Evolutionary conservation across 2,888 invertebrate species (phyloP), one percentile per base, ranked within the genome.

Genomic region (Scaptodrosophila latifasciaeformis): DNA sequence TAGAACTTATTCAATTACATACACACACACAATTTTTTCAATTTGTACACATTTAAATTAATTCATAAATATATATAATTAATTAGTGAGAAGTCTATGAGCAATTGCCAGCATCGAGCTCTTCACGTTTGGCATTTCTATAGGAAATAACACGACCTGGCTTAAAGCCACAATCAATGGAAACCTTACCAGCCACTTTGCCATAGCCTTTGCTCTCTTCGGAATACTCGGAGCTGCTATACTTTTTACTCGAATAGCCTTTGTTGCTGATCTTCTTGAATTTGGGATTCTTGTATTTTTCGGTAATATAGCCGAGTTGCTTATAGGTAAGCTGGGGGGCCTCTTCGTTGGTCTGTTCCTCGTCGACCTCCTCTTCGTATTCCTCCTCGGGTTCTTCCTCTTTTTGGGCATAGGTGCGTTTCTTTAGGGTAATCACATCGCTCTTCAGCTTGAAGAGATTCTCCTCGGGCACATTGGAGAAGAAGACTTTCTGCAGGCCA

Each of bases 381-480:
- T 76, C 72, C 6, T 49, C 75, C 55, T 71, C 67, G 13, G 72
- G 71, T 13, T 68, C 72, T 29, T 72, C 69, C 42, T 65, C 40
- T 34, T 64, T 51, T 54, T 62, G 49, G 6, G 72, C 64, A 45
- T 59, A 59, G 21, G 35, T 63, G 55, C 61, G 72, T 42, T 67
- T 77, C 64, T 87, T 88, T 17, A 89, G 74, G 58, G 89, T 89
- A 31, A 89, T 87, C 6, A 89, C 83, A 37, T 88, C 86, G 21
- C 86, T 88, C 39, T 89, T 88, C n/a, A 89, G 70, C n/a, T 82
- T 84, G 59, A 86, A 86, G 2, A 90, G 82, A 53, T 87, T 86
- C 60, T 88, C 88, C 69, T 90, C 90, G 2, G 88, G 86, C 17
- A 89, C 83, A 19, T 86, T 83, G 1, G 81, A 81, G 19, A 67